A percentile compares a stretch with the other conserved stretches of the same genome.
Evolutionary conservation across 1,140 invertebrate species (phyloP).

Genomic region (Calliphora vicina): DNA sequence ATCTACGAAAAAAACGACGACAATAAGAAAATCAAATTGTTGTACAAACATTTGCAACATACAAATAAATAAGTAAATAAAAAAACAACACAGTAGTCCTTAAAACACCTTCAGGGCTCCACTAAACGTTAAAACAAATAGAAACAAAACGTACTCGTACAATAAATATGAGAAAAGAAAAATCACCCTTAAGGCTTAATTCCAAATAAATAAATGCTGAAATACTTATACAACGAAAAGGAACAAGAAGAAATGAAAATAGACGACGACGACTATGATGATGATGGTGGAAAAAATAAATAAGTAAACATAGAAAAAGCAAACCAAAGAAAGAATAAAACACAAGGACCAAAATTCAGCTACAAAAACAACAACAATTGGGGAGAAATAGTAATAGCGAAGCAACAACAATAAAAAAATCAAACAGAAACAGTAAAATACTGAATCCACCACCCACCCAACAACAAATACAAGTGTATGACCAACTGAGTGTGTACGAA

Average conservation of each 20-base stretch:
- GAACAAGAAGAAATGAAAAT: not conserved
- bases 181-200: slow-evolving; percentile 9
- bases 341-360: not conserved
- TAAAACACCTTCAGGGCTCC: slow-evolving; percentile 2
- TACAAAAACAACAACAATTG: not conserved
- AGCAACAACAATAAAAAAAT: not conserved
- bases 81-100: too few species aligned
- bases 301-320: not conserved
- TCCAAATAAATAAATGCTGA: not conserved
- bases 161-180: slow-evolving; percentile 11
- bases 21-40: slow-evolving; percentile 15
- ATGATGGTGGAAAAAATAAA: not conserved
- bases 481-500: too few species aligned
- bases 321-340: not conserved
- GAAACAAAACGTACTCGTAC: not conserved
- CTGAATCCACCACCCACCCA: not conserved
- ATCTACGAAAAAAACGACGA: not conserved
- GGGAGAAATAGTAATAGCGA: not conserved
- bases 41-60: slow-evolving; percentile 27
- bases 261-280: too few species aligned
- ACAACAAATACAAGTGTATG: not conserved
- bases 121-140: not conserved
- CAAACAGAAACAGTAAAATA: not conserved
- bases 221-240: not conserved
- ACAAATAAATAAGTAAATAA: too few species aligned